These are phyloP conservation scores for Drosophila vallismaia DNA, from an alignment of 2,888 invertebrate genomes.

Conservation along the genomic window DNA sequence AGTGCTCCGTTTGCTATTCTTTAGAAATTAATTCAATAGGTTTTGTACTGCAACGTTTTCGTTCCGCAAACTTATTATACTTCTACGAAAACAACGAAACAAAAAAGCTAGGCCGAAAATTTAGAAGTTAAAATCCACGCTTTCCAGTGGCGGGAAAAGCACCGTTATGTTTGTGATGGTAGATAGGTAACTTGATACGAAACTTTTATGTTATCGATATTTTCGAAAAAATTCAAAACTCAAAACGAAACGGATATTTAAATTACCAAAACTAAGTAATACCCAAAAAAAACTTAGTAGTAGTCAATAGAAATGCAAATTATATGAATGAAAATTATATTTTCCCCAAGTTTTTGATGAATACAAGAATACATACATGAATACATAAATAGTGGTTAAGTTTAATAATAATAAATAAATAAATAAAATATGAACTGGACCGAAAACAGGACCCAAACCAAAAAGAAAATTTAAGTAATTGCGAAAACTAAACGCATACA, in stretches of 20 bases:
- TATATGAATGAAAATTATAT: background rate
- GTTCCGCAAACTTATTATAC: conserved; percentile 78
- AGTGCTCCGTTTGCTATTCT: conserved; percentile 31
- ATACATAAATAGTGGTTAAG: background rate
- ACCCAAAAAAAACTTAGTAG: too few species aligned
- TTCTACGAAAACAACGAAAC: conserved; percentile 1
- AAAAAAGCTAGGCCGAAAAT: background rate
- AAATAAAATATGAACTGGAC: background rate
- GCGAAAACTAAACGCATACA: background rate
- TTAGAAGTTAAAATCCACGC: background rate
- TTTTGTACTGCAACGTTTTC: conserved; percentile 81
- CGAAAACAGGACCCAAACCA: background rate
- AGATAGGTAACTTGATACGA: background rate
- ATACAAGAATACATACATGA: conserved; percentile 1
- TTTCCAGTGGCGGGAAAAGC: conserved; percentile 13
- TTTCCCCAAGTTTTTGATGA: background rate
- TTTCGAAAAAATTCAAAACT: background rate
- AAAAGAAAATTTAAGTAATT: background rate
- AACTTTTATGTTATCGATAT: background rate
- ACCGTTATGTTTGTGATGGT: conserved; percentile 19
- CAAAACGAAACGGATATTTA: background rate
- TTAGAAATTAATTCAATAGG: conserved; percentile 47
- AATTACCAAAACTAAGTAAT: background rate
- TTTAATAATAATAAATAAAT: conserved; percentile 1
- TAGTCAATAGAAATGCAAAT: background rate